Evolutionary conservation across 2,797 vertebrate genomes (phyloP).

Genomic region (Tachyglossus aculeatus): DNA sequence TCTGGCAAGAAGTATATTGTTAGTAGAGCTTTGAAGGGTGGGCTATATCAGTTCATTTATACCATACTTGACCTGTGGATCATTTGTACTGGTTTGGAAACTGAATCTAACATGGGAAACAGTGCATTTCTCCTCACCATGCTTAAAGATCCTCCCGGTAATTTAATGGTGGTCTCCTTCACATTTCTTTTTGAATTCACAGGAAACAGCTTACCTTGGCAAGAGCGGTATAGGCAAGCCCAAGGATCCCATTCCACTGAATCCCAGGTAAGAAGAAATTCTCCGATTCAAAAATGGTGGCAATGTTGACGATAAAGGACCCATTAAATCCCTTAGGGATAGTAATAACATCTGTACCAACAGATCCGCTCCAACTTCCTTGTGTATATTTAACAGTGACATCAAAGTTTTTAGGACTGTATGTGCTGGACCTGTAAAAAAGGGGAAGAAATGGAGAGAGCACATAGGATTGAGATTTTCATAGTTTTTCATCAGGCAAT

Average conservation of each 20-base stretch:
- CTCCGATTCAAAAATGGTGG: constrained; percentile 88
- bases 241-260: constrained; percentile 96
- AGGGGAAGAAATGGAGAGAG: neutral
- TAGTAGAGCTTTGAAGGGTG: too few relatives aligned
- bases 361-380: constrained; percentile 92
- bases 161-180: too few relatives aligned
- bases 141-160: too few relatives aligned
- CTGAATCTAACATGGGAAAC: too few relatives aligned
- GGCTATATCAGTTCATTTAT: too few relatives aligned
- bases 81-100: too few relatives aligned
- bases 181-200: too few relatives aligned
- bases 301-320: constrained; percentile 84
- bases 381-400: constrained; percentile 93
- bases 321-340: constrained; percentile 86
- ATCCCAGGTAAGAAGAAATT: constrained; percentile 92
- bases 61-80: too few relatives aligned
- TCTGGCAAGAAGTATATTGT: too few relatives aligned
- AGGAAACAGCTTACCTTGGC: constrained; percentile 81
- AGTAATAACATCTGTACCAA: constrained; percentile 84
- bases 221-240: constrained; percentile 88
- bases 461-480: too few relatives aligned
- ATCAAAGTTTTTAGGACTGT: constrained; percentile 70
- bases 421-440: constrained; percentile 85
- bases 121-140: too few relatives aligned
- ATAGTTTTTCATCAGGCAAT: too few relatives aligned